Evolutionary conservation across 2,797 vertebrate genomes (phyloP), one percentile per base, ranked within the genome.

Genomic region (Tapirus indicus): DNA sequence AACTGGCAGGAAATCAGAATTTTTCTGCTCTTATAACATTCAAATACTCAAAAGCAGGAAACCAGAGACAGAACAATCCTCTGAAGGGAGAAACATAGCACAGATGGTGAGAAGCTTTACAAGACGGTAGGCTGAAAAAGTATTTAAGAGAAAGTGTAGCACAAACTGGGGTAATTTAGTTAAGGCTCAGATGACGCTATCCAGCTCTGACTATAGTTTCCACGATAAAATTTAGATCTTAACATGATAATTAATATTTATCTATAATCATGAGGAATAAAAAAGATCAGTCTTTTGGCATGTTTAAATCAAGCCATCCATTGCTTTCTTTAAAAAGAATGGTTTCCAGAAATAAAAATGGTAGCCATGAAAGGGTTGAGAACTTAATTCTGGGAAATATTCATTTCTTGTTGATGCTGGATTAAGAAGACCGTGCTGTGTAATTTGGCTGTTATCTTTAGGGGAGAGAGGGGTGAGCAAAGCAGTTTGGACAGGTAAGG

Each of bases 1-100:
- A 62, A 71, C 21, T 6, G 29, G 14, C 14, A 62, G 38, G 32
- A 58, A 83, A 60, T 68, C 25, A 77, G 12, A 54, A 32, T 80
- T 52, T 83, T 47, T 83, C 27, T 69, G 20, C 13, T 60, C 6
- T 49, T n/a, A 38, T 1, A 88, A 2, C 29, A 44, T 80, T 60
- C 13, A 89, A 35, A 89, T 52, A n/a, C 41, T 62, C 47, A 68
- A 74, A 89, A 29, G 21, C 13, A 79, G 27, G 49, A 64, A 93
- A 47, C 4, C 41, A 69, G 60, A 88, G 20, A 9, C 5, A 86
- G 18, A 85, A 14, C 2, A 10, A 4, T 6, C 11, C 14, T 13
- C 0, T 69, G 7, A 66, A 29, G 4, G 18, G n/a, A 66, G 12
- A 18, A 5, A 7, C 1, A 4, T 0, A 25, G 1, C 6, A 7